Percentiles rank a stretch among this genome's conserved stretches.
Evolutionary conservation across 2,113 vertebrate species (phyloP).

Genomic region (Gobius niger): DNA sequence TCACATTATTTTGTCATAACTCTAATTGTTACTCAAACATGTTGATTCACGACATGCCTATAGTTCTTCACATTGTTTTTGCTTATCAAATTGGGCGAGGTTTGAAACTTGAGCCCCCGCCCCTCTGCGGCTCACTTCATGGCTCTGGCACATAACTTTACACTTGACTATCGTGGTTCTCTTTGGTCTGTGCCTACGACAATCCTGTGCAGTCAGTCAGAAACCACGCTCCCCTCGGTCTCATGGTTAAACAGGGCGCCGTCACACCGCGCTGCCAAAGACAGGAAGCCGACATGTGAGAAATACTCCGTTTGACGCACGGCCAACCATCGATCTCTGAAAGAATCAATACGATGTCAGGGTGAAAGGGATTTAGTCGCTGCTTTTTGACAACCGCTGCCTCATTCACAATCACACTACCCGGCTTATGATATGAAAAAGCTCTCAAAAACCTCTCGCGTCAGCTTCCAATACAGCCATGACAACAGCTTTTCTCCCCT

Average conservation of each 20-base stretch:
- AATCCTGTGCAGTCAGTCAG: slow-evolving; percentile 32
- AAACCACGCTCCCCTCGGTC: slow-evolving; percentile 26
- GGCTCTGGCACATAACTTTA: too few species aligned
- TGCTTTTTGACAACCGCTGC: not conserved
- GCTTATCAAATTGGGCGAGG: too few species aligned
- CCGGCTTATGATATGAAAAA: not conserved
- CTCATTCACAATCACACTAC: not conserved
- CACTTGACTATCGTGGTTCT: too few species aligned
- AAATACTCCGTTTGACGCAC: slow-evolving; percentile 1
- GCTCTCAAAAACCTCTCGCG: not conserved
- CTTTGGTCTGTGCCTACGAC: not conserved
- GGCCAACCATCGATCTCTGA: not conserved
- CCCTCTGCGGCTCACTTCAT: too few species aligned
- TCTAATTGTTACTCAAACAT: too few species aligned
- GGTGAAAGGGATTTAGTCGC: slow-evolving; percentile 4
- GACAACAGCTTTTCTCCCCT: not conserved
- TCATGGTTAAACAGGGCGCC: slow-evolving; percentile 1
- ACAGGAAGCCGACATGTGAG: not conserved
- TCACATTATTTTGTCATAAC: too few species aligned
- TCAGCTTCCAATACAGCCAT: not conserved
- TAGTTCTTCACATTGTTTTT: too few species aligned
- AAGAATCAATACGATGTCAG: not conserved
- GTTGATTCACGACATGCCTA: too few species aligned
- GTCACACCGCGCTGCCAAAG: not conserved
- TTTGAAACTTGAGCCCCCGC: too few species aligned